Percentiles rank a stretch among this genome's conserved stretches.
phyloP scores from a whole-genome alignment of 1,140 invertebrate species.

The Nilaparvata lugens region DNA sequence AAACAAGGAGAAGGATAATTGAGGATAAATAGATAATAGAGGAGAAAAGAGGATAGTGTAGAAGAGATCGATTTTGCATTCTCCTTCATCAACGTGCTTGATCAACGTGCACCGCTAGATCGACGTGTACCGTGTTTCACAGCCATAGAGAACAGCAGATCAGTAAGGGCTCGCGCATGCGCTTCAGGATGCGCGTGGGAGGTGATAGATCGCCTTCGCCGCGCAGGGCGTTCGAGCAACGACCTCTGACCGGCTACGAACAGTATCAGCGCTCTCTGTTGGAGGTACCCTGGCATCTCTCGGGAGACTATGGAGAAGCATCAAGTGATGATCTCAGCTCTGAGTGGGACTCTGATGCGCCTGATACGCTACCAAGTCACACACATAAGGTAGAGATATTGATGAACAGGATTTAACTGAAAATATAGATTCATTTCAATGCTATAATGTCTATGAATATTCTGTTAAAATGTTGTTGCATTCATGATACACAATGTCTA shows the following conservation, averaged over 20 bases:
- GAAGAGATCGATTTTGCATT: too few species aligned
- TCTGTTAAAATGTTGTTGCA: background rate
- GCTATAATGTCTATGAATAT: background rate
- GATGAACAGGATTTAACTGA: background rate
- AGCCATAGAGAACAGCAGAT: too few species aligned
- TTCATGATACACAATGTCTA: background rate
- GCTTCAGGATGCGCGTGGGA: slow-evolving; percentile 23
- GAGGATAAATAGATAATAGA: too few species aligned
- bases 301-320: slow-evolving; percentile 67
- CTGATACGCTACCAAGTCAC: slow-evolving; percentile 26
- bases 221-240: slow-evolving; percentile 30
- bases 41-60: too few species aligned
- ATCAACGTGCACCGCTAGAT: too few species aligned
- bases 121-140: too few species aligned
- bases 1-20: too few species aligned
- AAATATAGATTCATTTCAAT: background rate
- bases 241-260: slow-evolving; percentile 54
- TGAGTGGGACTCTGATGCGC: slow-evolving; percentile 78
- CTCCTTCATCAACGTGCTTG: too few species aligned
- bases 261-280: slow-evolving; percentile 67
- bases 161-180: background rate
- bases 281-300: slow-evolving; percentile 49
- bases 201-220: slow-evolving; percentile 31
- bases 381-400: slow-evolving; percentile 31
- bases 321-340: slow-evolving; percentile 81